Conservation (phyloP, 1,140 invertebrate species). For the Melipona quadrifasciata region DNA sequence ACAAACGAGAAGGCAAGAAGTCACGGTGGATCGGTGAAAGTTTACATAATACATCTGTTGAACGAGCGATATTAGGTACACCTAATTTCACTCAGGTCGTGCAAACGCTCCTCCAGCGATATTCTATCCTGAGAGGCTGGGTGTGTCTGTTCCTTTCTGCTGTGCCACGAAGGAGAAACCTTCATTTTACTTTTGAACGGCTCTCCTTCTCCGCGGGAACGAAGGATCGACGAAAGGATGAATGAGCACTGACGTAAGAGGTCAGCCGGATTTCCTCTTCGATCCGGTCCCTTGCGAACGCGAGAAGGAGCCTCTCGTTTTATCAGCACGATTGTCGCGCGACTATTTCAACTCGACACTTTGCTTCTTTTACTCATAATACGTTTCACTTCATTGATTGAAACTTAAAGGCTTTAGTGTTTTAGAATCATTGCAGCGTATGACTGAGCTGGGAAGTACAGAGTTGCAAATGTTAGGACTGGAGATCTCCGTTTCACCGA, state of each 20-base stretch:
- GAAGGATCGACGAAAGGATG: slow-evolving; percentile 65
- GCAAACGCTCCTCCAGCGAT: slow-evolving; percentile 5
- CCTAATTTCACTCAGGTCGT: slow-evolving; percentile 30
- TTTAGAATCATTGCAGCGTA: too few relatives aligned
- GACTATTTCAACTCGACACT: not conserved
- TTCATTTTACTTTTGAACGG: slow-evolving; percentile 71
- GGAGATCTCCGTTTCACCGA: too few relatives aligned
- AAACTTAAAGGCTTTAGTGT: too few relatives aligned
- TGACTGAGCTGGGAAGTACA: too few relatives aligned
- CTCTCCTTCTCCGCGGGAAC: not conserved
- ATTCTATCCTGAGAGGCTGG: slow-evolving; percentile 38
- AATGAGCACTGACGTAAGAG: slow-evolving; percentile 65
- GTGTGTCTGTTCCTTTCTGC: slow-evolving; percentile 46
- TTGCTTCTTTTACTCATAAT: not conserved
- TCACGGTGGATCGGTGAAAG: slow-evolving; percentile 27
- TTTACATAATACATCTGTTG: slow-evolving; percentile 52
- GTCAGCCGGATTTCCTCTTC: slow-evolving; percentile 48
- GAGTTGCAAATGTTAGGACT: too few relatives aligned
- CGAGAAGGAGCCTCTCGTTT: not conserved
- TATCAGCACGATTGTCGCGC: not conserved
- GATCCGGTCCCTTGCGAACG: not conserved
- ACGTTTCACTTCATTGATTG: too few relatives aligned
- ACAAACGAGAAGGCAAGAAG: not conserved
- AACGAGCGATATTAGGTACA: slow-evolving; percentile 20
- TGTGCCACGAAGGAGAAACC: slow-evolving; percentile 58